Base-by-base conservation (phyloP, 2,888 invertebrate genomes). In the Thymelicus lineola region DNA sequence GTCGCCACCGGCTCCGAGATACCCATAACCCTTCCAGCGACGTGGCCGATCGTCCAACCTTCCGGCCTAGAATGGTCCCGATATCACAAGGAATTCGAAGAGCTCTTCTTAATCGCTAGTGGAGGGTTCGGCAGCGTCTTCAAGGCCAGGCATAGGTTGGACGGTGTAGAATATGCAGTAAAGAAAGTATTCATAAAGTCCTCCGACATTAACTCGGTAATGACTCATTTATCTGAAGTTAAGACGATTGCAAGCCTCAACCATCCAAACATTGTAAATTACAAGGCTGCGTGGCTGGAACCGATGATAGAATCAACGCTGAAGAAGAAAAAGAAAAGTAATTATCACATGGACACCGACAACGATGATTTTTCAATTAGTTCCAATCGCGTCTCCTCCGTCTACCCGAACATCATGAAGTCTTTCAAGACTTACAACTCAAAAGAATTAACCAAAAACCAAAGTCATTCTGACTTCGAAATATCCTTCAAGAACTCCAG, bases 251-350 rank as follows among this genome's bases (percentile, higher is more conserved):
- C 97, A 0, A 95, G 95, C 79, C 88, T 97, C 36, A 96, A 96
- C 80, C 97, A 97, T 88, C 94, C 95, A 0, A 97, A 97, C 82
- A 96, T 97, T 74, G 97, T 97, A 6, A 95, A 96, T 28, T 97
- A 97, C 80, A 97, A 97, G 90, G 96, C 96, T 0, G 97, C 97
- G 0, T 97, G 97, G 97, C 86, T 97, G 42, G 97, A 97, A 85
- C 94, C 95, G 0, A 90, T 94, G 86, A 91, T 95, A 73, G 94
- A 94, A 73, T 91, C 91, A 0, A 90, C 83, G 17, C 77, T 88
- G 1, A 90, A 89, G 66, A 90, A 89, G 79, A 90, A 87, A 73
- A 90, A 89, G 79, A 90, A 87, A 73, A 86, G 81, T 14, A 80
- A 76, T 74, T 82, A 82, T 15, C 82, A 85, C 65, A 88, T 88